Evolutionary conservation across 2,888 invertebrate species (phyloP), one percentile per base, ranked within the genome.

Genomic region (Myopa tessellatipennis): DNA sequence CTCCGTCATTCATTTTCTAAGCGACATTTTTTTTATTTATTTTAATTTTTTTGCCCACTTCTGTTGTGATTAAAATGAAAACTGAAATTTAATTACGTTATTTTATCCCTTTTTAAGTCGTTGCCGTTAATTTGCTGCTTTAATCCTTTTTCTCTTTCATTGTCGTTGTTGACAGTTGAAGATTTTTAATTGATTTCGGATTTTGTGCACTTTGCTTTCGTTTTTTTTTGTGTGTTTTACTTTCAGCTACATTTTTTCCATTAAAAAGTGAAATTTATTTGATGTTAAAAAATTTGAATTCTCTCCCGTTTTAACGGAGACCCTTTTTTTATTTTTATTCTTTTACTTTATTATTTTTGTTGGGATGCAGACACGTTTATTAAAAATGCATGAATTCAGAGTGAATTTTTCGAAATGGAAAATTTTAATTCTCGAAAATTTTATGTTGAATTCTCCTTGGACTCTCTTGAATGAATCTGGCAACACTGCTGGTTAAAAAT

Each of bases 171-270:
- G 60, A 10, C 75, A 75, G 6, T 75, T 75, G 45, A 58, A 61
- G 36, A 68, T 58, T 75, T 69, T 75, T 40, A 75, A 75, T 75
- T 75, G 75, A 75, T 75, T 75, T 75, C 60, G 69, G 58, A 75
- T 69, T 75, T 74, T 74, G 26, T 26, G 52, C 65, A 12, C 38
- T 36, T 65, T 55, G 16, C 8, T 36, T 18, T 3, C 18, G n/a
- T 52, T n/a, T 8, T 55, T 36, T 55, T 58, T 18, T 58, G 2
- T 18, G 40, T 58, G n/a, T 26, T 18, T 10, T 14, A n/a, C 55
- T 61, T 45, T 45, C 38, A 18, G 5, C 36, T 26, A 40, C 14
- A 40, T 34, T 55, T 52, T 71, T 16, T 38, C 38, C 18, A 40
- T 10, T 12, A n/a, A 65, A 74, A 67, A 74, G 26, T 58, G 18